Conservation (phyloP, 64 coral and sea anemone species). For the Stylophora pistillata region DNA sequence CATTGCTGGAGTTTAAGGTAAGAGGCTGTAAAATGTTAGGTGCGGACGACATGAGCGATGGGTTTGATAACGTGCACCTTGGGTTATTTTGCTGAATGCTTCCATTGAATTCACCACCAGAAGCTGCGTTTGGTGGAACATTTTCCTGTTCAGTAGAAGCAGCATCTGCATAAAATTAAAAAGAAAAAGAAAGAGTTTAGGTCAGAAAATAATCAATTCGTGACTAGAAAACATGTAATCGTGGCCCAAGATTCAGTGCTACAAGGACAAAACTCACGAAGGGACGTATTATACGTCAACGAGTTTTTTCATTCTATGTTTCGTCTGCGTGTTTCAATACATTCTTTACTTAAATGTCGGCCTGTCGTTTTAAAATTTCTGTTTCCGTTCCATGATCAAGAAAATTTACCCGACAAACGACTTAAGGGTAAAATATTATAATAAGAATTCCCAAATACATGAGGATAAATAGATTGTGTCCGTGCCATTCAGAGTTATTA, state of each 20-base stretch:
- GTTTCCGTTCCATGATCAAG: too few relatives aligned
- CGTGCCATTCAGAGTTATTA: neutral
- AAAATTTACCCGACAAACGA: too few relatives aligned
- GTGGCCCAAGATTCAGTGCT: too few relatives aligned
- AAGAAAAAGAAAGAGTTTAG: neutral
- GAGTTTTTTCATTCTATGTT: too few relatives aligned
- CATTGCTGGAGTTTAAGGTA: slow-evolving; percentile 58
- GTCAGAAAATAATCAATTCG: neutral
- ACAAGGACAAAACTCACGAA: too few relatives aligned
- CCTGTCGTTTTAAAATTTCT: too few relatives aligned
- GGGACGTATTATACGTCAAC: too few relatives aligned
- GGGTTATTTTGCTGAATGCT: slow-evolving; percentile 16
- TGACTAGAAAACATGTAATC: neutral
- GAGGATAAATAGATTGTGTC: too few relatives aligned
- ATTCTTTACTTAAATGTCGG: too few relatives aligned
- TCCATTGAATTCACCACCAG: neutral
- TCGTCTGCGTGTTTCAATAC: too few relatives aligned
- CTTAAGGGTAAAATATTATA: too few relatives aligned
- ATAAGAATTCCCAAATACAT: too few relatives aligned
- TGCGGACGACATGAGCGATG: slow-evolving; percentile 74
- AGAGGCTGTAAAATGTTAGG: slow-evolving; percentile 82
- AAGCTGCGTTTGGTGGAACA: slow-evolving; percentile 6
- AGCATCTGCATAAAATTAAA: neutral
- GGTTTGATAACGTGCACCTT: slow-evolving; percentile 45
- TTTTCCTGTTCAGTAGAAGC: slow-evolving; percentile 40